phyloP scores from a whole-genome alignment of 30 jellyfish, hydroid and myxozoan genomes.

The Aurelia sp. region DNA sequence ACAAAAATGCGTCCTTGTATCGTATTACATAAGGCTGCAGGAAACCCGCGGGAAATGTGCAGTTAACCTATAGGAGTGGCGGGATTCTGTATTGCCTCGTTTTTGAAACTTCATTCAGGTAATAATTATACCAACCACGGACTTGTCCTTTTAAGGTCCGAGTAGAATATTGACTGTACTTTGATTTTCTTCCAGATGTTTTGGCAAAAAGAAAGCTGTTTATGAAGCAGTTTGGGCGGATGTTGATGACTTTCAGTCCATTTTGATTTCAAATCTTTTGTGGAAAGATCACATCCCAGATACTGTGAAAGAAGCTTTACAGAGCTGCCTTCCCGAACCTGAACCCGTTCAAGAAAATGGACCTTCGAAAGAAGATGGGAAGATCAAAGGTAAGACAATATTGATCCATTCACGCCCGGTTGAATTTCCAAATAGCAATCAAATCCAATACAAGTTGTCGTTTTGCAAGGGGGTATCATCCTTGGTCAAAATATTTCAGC shows the following conservation, averaged over 20 bases:
- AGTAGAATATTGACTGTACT: background rate
- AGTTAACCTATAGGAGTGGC: too few relatives aligned
- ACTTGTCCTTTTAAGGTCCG: too few relatives aligned
- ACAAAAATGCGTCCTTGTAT: too few relatives aligned
- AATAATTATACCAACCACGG: too few relatives aligned
- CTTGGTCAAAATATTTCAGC: too few relatives aligned
- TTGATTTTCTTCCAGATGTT: conserved; percentile 46
- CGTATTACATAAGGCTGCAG: too few relatives aligned
- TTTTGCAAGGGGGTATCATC: too few relatives aligned
- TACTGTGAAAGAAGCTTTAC: conserved; percentile 69
- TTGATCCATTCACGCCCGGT: too few relatives aligned
- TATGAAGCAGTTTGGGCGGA: conserved; percentile 89
- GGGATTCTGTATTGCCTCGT: too few relatives aligned
- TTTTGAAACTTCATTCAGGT: too few relatives aligned
- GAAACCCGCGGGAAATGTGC: too few relatives aligned
- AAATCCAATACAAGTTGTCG: background rate
- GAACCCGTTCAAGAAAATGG: background rate
- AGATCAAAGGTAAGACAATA: too few relatives aligned
- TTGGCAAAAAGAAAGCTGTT: conserved; percentile 74
- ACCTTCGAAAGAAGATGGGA: conserved; percentile 12
- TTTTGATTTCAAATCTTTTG: conserved; percentile 86
- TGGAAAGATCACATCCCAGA: conserved; percentile 93
- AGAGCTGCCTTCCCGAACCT: conserved; percentile 19
- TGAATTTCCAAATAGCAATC: background rate
- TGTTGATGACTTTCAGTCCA: conserved; percentile 88